phyloP scores from a whole-genome alignment of 2,113 vertebrate genomes.

The Phylloscopus trochilus region DNA sequence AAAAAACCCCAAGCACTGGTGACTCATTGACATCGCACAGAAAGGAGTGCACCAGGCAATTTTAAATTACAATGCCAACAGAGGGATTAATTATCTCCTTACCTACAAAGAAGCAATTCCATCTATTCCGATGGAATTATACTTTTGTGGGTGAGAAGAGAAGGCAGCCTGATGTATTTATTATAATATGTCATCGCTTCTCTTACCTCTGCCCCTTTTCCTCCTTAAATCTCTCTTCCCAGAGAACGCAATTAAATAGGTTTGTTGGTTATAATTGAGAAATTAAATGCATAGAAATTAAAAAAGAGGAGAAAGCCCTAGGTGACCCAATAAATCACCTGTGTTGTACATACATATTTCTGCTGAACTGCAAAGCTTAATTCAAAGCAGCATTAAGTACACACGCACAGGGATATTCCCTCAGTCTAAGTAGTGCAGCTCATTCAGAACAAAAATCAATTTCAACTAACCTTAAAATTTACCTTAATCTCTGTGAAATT shows the following conservation, averaged over 20 bases:
- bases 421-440: background rate
- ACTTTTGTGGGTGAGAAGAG: background rate
- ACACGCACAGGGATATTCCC: background rate
- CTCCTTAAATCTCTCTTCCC: conserved; percentile 37
- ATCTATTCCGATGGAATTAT: background rate
- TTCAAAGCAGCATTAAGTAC: background rate
- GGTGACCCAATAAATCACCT: conserved; percentile 33
- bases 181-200: background rate
- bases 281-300: conserved; percentile 17
- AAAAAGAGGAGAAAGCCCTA: conserved; percentile 28
- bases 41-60: background rate
- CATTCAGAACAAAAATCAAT: conserved; percentile 26
- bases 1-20: background rate
- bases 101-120: conserved; percentile 6
- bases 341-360: background rate
- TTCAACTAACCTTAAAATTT: conserved; percentile 60
- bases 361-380: conserved; percentile 13
- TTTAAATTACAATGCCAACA: background rate
- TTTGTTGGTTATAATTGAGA: conserved; percentile 46
- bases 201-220: conserved; percentile 51
- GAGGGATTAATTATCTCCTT: conserved; percentile 1
- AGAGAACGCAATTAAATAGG: conserved; percentile 44
- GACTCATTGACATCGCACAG: background rate
- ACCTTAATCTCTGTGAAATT: conserved; percentile 59
- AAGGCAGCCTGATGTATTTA: background rate